Evolutionary conservation across 2,113 vertebrate genomes (phyloP).

Genomic region (Xiphias gladius): DNA sequence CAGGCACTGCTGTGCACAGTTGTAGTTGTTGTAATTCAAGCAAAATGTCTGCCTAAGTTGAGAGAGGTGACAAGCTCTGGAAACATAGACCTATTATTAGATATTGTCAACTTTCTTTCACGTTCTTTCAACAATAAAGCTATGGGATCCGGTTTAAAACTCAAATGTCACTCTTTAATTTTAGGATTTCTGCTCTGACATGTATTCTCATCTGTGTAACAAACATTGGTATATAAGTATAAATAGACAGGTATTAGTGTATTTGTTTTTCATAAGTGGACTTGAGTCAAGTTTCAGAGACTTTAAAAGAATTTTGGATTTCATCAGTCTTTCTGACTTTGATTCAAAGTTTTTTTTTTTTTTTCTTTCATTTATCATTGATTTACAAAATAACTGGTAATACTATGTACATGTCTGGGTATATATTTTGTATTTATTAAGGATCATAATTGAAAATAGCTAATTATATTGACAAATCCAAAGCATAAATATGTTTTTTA

Average conservation of each 20-base stretch:
- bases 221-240: neutral
- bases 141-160: neutral
- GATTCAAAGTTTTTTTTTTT: neutral
- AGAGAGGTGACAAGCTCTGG: neutral
- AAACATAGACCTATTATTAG: neutral
- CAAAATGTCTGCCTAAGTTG: conserved; percentile 1
- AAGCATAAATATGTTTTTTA: neutral
- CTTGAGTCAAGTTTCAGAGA: neutral
- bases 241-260: neutral
- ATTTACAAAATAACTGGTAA: neutral
- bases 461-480: neutral
- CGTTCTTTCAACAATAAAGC: neutral
- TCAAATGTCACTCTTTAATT: neutral
- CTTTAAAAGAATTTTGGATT: neutral
- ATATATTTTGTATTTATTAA: neutral
- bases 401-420: neutral
- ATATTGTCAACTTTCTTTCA: no score
- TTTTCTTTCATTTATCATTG: neutral
- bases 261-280: neutral
- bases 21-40: conserved; percentile 34
- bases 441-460: neutral
- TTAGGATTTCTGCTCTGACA: neutral
- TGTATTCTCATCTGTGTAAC: neutral
- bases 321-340: neutral
- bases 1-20: conserved; percentile 10